Evolutionary conservation across 2,888 invertebrate species (phyloP).

Genomic region (Theretra japonica): DNA sequence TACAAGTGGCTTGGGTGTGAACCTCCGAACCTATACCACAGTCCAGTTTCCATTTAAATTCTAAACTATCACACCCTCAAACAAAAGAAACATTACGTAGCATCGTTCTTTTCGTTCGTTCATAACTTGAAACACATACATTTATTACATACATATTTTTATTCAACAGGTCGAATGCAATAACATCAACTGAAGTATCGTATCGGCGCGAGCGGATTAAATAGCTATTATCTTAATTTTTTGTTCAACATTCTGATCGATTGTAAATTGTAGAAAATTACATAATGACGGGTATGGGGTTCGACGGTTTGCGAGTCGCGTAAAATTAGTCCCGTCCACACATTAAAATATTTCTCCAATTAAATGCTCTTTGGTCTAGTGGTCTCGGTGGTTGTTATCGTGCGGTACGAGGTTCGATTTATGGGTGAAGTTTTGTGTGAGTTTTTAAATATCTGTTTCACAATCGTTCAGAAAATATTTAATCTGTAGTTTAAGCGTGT

Average conservation of each 20-base stretch:
- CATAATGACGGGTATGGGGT: conserved; percentile 53
- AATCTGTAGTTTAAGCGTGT: no score
- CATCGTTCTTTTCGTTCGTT: no score
- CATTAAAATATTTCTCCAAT: not conserved
- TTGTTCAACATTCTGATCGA: conserved; percentile 53
- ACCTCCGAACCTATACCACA: no score
- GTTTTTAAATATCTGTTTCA: no score
- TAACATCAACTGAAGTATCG: not conserved
- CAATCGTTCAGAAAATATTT: no score
- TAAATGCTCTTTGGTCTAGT: not conserved
- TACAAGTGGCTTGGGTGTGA: no score
- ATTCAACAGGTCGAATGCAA: not conserved
- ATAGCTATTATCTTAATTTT: conserved; percentile 42
- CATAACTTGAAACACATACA: not conserved
- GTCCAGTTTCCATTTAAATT: no score
- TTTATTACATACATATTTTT: no score
- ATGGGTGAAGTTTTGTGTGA: not conserved
- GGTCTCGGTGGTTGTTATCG: not conserved
- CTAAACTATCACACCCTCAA: no score
- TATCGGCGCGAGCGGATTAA: conserved; percentile 14
- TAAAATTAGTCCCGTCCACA: conserved; percentile 33
- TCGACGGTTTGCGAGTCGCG: conserved; percentile 38
- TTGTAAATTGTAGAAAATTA: conserved; percentile 59
- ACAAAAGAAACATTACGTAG: no score
- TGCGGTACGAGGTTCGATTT: not conserved